Evolutionary conservation across 2,797 vertebrate species (phyloP), one percentile per base, ranked within the genome.

Genomic region (Oryzias dopingdopingensis): DNA sequence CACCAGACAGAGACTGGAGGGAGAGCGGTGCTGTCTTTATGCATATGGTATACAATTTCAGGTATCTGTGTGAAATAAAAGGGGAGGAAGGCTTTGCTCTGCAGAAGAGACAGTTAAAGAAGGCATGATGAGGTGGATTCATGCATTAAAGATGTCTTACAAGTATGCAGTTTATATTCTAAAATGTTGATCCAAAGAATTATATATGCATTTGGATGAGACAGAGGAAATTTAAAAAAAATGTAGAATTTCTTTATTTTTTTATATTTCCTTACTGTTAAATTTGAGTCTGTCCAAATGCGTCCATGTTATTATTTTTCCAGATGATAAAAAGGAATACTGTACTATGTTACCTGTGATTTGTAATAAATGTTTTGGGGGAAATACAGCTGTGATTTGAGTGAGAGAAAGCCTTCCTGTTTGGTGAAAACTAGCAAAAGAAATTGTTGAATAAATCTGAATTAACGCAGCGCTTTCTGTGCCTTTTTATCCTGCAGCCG

Each of bases 241-340:
- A 72, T 65, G 72, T 85, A 86, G 70, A 89, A 75, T 77, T 79
- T 59, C 88, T 87, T 87, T 83, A 80, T 91, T 90, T 91, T 90
- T 92, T 91, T 90, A 83, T 90, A 90, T 92, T 89, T 90, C 86
- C 77, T 72, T 74, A 82, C 65, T 85, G 80, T 86, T 79, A 77
- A 82, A 84, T 72, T 82, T 72, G 50, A 68, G 70, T 82, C 79
- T 86, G 81, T 86, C 83, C 79, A 83, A 80, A 83, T 77, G 76
- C 68, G 82, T 86, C 74, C 80, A 84, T 90, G 86, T 88, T 83
- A 83, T 91, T 85, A 78, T 82, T 87, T 86, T 82, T 76, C 77
- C 70, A 88, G 76, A 85, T 84, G 73, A 88, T 90, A 88, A 88
- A 88, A 86, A 84, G 66, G 73, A 87, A 62, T 58, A 79, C 62